Base-by-base conservation (phyloP, 2,113 vertebrate genomes). In the Cygnus atratus region DNA sequence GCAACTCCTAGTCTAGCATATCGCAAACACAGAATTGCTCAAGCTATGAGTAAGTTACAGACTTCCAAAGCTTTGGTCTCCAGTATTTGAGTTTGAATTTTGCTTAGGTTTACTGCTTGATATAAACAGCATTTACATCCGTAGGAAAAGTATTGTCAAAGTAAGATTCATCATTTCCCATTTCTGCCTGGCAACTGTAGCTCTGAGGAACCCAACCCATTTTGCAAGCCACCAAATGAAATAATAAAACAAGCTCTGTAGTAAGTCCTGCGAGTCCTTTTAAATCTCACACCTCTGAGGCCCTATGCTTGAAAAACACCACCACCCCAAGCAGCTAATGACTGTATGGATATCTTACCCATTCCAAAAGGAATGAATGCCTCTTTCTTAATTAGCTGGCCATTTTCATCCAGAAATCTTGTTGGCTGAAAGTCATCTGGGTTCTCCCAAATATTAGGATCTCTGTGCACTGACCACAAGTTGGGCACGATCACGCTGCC, bases 281-380 rank as follows among this genome's bases (percentile, higher is more conserved):
- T 6, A 68, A 11, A 76, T 19, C 62, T 89, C 58, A 31, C 0
- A 0, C 4, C 54, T 68, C 44, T 33, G 50, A 92, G 39, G 43
- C 12, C 19, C 62, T 61, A 19, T 1, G 2, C 35, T 43, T 41
- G 33, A 95, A 57, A 8, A 52, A 14, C 19, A 26, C 14, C n/a
- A 39, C 22, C 37, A 2, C 3, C 35, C 18, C 41, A 62, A 33
- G 4, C 62, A 75, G 13, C 54, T 55, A 26, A 35, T 20, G 22
- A 77, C 48, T 43, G 19, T 4, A 18, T 72, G 41, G 41, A n/a
- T 75, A 82, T 91, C 95, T 95, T 98, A 99, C 99, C 99, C 88
- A 99, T 99, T 84, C 99, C 99, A 94, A 99, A 99, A 73, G 99
- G 99, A 95, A 99, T 98, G 84, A 99, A 99, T 25, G 95, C 95